Percentiles rank a stretch among this genome's conserved stretches.
These are phyloP conservation scores for Candoia aspera DNA, from an alignment of 2,113 vertebrate genomes.

Conservation along the genomic window DNA sequence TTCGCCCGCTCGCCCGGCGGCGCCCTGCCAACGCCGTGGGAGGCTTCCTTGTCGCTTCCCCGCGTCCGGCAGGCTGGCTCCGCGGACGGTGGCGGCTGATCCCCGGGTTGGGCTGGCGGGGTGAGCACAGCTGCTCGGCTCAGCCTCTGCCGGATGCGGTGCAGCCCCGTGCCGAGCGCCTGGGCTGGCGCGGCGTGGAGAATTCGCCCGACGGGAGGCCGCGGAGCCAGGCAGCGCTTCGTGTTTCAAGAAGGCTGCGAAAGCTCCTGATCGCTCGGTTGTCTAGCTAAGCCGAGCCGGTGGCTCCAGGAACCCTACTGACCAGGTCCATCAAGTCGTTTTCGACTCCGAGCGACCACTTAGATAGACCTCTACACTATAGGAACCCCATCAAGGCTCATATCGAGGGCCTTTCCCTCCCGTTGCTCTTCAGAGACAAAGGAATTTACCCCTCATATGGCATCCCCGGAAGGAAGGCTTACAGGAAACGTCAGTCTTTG, in stretches of 20 bases:
- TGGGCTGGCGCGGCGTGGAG: background rate
- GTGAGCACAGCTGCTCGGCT: background rate
- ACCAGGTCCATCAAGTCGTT: background rate
- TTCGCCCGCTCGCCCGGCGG: background rate
- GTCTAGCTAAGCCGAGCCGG: background rate
- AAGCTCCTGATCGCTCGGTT: background rate
- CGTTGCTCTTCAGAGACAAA: background rate
- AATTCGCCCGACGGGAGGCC: background rate
- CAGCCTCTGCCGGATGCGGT: background rate
- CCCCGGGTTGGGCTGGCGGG: background rate
- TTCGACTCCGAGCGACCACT: background rate
- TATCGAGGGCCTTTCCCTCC: background rate
- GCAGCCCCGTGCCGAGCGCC: background rate
- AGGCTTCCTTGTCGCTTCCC: background rate
- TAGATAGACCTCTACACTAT: background rate
- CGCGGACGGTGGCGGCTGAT: background rate
- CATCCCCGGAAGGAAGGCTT: background rate
- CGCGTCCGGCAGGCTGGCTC: background rate
- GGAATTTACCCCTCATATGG: background rate
- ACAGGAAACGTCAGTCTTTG: background rate
- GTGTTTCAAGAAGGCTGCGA: background rate
- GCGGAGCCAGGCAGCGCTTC: background rate
- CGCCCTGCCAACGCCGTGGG: background rate
- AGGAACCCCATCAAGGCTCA: background rate
- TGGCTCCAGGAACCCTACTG: background rate